A percentile compares a stretch with the other conserved stretches of the same genome.
Conservation (phyloP, 2,113 vertebrate genomes). For the Prinia subflava region DNA sequence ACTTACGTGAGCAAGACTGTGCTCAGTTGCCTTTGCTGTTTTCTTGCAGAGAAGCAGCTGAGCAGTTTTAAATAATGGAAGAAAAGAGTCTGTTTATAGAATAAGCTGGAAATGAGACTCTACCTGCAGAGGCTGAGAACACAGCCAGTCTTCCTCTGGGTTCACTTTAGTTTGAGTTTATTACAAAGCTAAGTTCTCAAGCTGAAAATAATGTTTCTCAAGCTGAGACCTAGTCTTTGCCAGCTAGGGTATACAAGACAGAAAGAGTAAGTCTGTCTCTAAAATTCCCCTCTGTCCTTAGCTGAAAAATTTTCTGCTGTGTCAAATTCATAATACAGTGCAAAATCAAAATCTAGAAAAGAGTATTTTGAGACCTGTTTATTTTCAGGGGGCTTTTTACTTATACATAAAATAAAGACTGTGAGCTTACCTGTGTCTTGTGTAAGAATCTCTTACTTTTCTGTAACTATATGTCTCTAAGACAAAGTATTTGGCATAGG, state of each 20-base stretch:
- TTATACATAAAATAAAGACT: conserved; percentile 33
- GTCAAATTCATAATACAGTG: conserved; percentile 17
- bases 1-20: conserved; percentile 6
- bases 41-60: conserved; percentile 46
- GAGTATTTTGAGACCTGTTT: conserved; percentile 19
- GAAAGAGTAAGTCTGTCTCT: background rate
- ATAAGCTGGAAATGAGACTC: conserved; percentile 47
- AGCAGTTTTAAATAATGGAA: conserved; percentile 50
- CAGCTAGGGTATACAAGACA: background rate
- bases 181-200: conserved; percentile 25
- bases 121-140: conserved; percentile 62
- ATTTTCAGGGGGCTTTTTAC: conserved; percentile 31
- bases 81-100: conserved; percentile 49
- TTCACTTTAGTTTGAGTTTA: conserved; percentile 60
- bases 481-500: background rate
- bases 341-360: conserved; percentile 30
- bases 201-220: background rate
- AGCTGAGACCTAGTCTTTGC: background rate
- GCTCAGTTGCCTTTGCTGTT: conserved; percentile 36
- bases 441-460: background rate
- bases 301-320: background rate
- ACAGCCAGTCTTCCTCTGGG: conserved; percentile 38
- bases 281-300: conserved; percentile 4
- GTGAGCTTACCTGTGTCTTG: background rate
- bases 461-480: background rate